These are phyloP conservation scores for Dynastes tityus DNA, from an alignment of 2,888 invertebrate species.

Conservation along the genomic window DNA sequence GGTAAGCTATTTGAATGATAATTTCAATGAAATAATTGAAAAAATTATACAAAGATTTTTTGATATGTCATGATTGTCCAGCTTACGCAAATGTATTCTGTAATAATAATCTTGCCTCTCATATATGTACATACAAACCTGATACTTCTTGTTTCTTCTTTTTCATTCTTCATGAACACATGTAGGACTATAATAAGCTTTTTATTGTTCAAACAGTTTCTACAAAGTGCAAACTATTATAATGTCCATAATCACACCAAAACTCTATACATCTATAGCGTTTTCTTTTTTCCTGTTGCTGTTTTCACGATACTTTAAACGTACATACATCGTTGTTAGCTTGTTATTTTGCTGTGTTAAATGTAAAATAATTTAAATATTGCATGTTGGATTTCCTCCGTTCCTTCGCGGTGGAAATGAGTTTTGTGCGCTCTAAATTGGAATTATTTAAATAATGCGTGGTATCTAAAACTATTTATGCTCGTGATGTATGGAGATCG, in stretches of 20 bases:
- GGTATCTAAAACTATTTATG: conserved; percentile 31
- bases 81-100: too few species aligned
- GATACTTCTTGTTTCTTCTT: too few species aligned
- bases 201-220: too few species aligned
- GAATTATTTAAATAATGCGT: conserved; percentile 41
- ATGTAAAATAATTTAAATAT: conserved; percentile 53
- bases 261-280: conserved; percentile 26
- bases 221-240: background rate
- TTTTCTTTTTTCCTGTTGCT: conserved; percentile 10
- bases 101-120: too few species aligned
- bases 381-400: conserved; percentile 47
- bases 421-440: conserved; percentile 29
- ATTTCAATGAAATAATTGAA: too few species aligned
- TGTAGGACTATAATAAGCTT: too few species aligned
- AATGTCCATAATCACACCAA: background rate
- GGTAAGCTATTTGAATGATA: too few species aligned
- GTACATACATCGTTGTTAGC: conserved; percentile 14
- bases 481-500: conserved; percentile 18
- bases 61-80: too few species aligned
- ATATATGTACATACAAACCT: too few species aligned
- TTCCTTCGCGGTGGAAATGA: background rate
- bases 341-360: conserved; percentile 48
- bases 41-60: too few species aligned
- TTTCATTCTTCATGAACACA: too few species aligned
- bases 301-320: conserved; percentile 43